Conservation (phyloP, 2,797 vertebrate genomes). For the Periparus ater region DNA sequence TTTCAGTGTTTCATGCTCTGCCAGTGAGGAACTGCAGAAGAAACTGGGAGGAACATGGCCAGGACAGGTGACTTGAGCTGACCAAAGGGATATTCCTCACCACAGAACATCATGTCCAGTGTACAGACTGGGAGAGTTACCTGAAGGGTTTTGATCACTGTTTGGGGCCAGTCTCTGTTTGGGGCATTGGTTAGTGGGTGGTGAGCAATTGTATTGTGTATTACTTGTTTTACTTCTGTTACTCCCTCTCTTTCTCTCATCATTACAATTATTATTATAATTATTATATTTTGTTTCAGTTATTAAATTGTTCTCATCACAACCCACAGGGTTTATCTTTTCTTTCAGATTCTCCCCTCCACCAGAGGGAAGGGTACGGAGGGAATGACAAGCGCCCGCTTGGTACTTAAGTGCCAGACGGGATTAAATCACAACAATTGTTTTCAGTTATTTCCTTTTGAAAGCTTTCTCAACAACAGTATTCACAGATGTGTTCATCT, state of each 20-base stretch:
- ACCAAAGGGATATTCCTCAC: neutral
- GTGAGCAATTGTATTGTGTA: neutral
- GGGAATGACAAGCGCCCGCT: rapidly evolving
- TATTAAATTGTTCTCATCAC: neutral
- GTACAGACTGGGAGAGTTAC: neutral
- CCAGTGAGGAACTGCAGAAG: neutral
- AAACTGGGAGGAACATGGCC: neutral
- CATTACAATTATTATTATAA: neutral
- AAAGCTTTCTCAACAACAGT: neutral
- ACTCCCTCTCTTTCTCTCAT: neutral
- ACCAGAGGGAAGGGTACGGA: neutral
- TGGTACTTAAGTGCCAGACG: neutral
- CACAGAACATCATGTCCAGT: neutral
- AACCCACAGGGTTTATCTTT: neutral
- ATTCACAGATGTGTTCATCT: neutral
- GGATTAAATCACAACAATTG: neutral
- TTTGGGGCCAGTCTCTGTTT: neutral
- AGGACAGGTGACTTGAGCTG: neutral
- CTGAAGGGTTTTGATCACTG: neutral
- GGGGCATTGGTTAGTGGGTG: neutral
- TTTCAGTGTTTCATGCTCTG: neutral
- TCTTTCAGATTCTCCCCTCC: neutral
- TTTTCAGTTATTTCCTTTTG: neutral
- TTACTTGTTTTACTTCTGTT: neutral
- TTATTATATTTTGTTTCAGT: neutral